phyloP scores from a whole-genome alignment of 2,888 invertebrate species.

The Lissocephala sabroskyi region DNA sequence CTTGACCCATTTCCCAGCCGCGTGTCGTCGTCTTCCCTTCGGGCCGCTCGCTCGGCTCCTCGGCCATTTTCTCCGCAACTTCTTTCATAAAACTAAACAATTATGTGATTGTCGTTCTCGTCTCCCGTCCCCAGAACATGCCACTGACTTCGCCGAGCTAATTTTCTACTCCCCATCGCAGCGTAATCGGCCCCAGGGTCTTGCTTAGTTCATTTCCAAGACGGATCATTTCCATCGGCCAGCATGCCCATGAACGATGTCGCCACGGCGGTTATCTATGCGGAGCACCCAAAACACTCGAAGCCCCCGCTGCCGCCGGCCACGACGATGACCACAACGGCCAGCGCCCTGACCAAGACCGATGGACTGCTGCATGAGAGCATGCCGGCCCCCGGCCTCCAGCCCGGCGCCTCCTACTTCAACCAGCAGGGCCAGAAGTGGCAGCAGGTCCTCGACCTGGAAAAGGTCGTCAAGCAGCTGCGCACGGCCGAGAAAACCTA shows the following conservation, averaged over 20 bases:
- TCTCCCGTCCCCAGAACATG: slow-evolving; percentile 25
- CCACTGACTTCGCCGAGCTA: slow-evolving; percentile 36
- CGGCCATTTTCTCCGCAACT: no score
- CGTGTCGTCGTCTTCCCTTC: no score
- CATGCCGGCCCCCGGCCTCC: slow-evolving; percentile 25
- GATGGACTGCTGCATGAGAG: slow-evolving; percentile 20
- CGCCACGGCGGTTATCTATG: slow-evolving; percentile 36
- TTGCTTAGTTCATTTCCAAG: slow-evolving; percentile 13
- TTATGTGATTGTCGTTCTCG: slow-evolving; percentile 7
- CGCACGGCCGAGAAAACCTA: slow-evolving; percentile 59
- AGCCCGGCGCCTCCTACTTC: slow-evolving; percentile 7
- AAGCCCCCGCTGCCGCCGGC: slow-evolving; percentile 16
- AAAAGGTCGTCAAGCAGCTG: slow-evolving; percentile 63
- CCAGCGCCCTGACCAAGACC: slow-evolving; percentile 35
- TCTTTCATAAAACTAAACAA: no score
- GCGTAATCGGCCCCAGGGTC: slow-evolving; percentile 31
- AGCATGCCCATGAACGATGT: slow-evolving; percentile 50
- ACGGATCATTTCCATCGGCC: slow-evolving; percentile 13
- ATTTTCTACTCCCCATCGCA: slow-evolving; percentile 37
- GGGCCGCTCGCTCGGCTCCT: no score
- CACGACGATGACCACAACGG: slow-evolving; percentile 25
- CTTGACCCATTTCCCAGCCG: slow-evolving; percentile 5
- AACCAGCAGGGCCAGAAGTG: slow-evolving; percentile 63
- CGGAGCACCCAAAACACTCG: slow-evolving; percentile 37
- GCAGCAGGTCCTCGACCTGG: slow-evolving; percentile 65